phyloP scores from a whole-genome alignment of 1,140 invertebrate species.

The Caenorhabditis briggsae region DNA sequence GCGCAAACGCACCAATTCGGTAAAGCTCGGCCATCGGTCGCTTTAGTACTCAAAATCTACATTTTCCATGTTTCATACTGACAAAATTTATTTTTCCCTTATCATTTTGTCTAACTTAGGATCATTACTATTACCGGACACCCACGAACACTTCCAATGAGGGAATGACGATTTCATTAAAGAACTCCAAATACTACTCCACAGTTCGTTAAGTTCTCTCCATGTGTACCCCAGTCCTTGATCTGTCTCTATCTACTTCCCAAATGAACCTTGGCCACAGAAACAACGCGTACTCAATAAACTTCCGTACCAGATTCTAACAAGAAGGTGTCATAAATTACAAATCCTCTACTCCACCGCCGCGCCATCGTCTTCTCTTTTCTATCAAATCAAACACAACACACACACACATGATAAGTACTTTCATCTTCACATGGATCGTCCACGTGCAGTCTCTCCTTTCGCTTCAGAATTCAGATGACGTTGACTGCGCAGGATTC shows the following conservation, averaged over 20 bases:
- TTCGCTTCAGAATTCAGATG: constrained; percentile 8
- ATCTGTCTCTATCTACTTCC: too few relatives aligned
- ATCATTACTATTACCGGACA: not conserved
- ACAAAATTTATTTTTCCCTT: too few relatives aligned
- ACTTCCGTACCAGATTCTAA: not conserved
- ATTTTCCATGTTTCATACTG: too few relatives aligned
- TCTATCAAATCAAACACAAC: too few relatives aligned
- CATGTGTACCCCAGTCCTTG: not conserved
- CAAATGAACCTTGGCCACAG: not conserved
- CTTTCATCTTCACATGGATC: constrained; percentile 46
- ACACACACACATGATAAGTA: constrained; percentile 27
- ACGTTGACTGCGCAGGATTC: constrained; percentile 10
- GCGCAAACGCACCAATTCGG: too few relatives aligned
- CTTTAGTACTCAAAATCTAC: too few relatives aligned
- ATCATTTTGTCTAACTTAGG: too few relatives aligned
- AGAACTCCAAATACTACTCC: not conserved
- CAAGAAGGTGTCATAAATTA: constrained; percentile 27
- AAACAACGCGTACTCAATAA: not conserved
- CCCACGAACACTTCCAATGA: not conserved
- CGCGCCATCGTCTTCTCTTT: not conserved
- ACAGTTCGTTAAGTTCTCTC: constrained; percentile 45
- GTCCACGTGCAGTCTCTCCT: constrained; percentile 8
- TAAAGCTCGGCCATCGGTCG: too few relatives aligned
- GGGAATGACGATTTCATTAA: not conserved
- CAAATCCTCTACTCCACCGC: not conserved